Evolutionary conservation across 2,888 invertebrate genomes (phyloP), one percentile per base, ranked within the genome.

Genomic region (Pegoplata infirma): DNA sequence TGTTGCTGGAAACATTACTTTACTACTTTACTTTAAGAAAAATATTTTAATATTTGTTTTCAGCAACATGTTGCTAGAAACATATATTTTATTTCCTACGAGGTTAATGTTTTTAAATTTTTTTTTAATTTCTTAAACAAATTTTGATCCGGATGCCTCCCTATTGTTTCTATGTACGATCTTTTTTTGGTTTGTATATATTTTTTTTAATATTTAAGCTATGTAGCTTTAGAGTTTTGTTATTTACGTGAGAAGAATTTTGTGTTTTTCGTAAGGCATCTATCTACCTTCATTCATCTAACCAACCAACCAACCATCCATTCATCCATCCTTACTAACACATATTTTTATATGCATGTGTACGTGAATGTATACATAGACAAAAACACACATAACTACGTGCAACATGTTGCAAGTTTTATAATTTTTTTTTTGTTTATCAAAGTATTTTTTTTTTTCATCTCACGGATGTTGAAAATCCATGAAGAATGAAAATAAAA

Each of bases 391-490:
- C n/a, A 63, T 44, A 40, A 49, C 56, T 63, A 71, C 69, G 59
- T 75, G 79, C 79, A 75, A 79, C 79, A 79, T 79, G 75, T 79
- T 79, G 79, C 72, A 75, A 71, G 67, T 55, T 68, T 75, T 16
- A 12, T 67, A 4, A 19, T 21, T 8, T 51, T 44, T 56, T 16
- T 28, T 28, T 32, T 25, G 3, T 28, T 21, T 53, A 4, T 19
- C 19, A 1, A 3, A 10, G 21, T 28, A 19, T 5, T 32, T 55
- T 53, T 53, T 28, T 56, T 49, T 63, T 59, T 53, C 66, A 47
- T 47, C 72, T 77, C 67, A 71, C 71, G 76, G 71, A 64, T 76
- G 76, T 66, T 56, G 17, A 59, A 49, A 55, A 19, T 64, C 36
- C 72, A 73, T 58, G 36, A 40, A 64, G 64, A 58, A 59, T 25